phyloP scores from a whole-genome alignment of 2,797 vertebrate species.

The Ptychobarbus kaznakovi region DNA sequence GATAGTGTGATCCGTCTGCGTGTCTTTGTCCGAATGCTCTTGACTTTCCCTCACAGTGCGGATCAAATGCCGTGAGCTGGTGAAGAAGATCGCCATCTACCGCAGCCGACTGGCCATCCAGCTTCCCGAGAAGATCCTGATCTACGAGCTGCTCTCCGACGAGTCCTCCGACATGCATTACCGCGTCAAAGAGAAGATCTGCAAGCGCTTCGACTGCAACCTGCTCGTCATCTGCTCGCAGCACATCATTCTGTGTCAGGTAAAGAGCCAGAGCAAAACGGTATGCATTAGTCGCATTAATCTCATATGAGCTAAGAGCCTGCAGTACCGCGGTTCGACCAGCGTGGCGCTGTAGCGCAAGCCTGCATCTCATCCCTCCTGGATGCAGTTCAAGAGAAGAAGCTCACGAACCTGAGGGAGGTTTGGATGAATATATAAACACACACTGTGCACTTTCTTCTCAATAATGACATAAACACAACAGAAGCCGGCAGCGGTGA shows the following conservation, averaged over 20 bases:
- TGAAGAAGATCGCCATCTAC: slow-evolving; percentile 99
- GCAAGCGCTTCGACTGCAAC: slow-evolving; percentile 95
- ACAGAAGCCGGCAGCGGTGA: no score
- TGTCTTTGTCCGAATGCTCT: neutral
- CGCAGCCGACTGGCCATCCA: slow-evolving; percentile 97
- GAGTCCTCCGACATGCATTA: slow-evolving; percentile 96
- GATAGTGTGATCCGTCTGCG: neutral
- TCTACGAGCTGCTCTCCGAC: slow-evolving; percentile 91
- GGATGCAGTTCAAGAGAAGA: no score
- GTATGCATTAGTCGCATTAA: no score
- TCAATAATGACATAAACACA: no score
- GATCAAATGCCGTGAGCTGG: slow-evolving; percentile 95
- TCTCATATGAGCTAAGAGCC: no score
- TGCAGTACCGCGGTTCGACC: no score
- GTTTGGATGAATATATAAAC: no score
- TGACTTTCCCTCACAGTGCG: slow-evolving; percentile 79
- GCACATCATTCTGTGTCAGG: slow-evolving; percentile 98
- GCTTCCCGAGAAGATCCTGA: slow-evolving; percentile 95
- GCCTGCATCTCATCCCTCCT: no score
- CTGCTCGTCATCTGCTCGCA: slow-evolving; percentile 94
- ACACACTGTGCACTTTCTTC: no score
- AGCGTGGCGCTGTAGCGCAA: no score
- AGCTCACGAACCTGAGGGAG: no score
- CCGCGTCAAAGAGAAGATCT: slow-evolving; percentile 92
- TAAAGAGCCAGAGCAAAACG: slow-evolving; percentile 59